Percentiles rank a stretch among this genome's conserved stretches.
These are phyloP conservation scores for Lepidonotus clava DNA, from an alignment of 2,888 invertebrate species.

Conservation along the genomic window DNA sequence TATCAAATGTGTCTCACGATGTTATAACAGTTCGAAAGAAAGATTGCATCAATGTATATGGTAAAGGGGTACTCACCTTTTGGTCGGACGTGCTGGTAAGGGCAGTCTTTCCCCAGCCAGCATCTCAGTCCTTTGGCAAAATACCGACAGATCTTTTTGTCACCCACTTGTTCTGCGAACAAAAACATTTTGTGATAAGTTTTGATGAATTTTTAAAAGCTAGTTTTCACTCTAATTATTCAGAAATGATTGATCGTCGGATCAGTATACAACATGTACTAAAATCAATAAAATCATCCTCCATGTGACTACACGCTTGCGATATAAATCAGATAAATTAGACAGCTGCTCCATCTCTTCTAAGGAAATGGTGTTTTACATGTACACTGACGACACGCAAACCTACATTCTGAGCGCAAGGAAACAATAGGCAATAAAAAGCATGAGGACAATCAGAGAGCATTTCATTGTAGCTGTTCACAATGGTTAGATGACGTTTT, in stretches of 20 bases:
- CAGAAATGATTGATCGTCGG: too few species aligned
- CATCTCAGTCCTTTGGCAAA: conserved; percentile 71
- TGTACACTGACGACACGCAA: too few species aligned
- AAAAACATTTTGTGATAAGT: neutral
- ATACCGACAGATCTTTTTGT: conserved; percentile 73
- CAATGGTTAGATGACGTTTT: too few species aligned
- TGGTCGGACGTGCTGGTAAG: conserved; percentile 70
- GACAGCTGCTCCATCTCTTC: neutral
- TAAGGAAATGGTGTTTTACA: too few species aligned
- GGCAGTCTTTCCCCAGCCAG: conserved; percentile 74
- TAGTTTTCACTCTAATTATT: neutral
- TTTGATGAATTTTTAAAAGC: neutral
- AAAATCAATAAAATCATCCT: too few species aligned
- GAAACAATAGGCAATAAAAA: too few species aligned
- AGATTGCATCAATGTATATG: neutral
- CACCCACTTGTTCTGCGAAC: conserved; percentile 74
- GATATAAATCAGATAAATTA: neutral
- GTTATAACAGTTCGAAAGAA: too few species aligned
- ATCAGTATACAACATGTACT: too few species aligned
- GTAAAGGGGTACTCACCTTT: neutral
- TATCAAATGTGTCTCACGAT: too few species aligned
- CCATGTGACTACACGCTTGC: neutral
- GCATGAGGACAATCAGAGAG: too few species aligned
- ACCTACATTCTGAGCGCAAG: too few species aligned
- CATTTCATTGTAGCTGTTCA: too few species aligned